Base-by-base conservation (phyloP, 2,888 invertebrate genomes). In the Anoplius nigerrimus region DNA sequence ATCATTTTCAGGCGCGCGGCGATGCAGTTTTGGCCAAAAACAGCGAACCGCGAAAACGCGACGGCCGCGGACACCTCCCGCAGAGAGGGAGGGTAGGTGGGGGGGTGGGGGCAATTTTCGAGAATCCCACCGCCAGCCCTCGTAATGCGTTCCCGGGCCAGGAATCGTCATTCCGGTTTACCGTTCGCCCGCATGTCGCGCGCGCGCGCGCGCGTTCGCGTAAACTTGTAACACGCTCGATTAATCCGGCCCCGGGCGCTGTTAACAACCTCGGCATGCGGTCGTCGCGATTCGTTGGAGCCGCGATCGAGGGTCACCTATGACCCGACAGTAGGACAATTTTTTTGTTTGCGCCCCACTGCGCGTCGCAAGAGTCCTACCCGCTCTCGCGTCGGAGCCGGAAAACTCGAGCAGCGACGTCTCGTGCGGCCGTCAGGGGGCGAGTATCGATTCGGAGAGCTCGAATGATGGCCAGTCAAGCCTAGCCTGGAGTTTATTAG, bases 171-270 rank as follows among this genome's bases (percentile, higher is more conserved):
- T 70, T 73, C 58, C 67, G 73, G 70, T 74, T 58, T 61, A 21
- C 54, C 59, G 63, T 75, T 59, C 70, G 68, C 64, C 55, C 71
- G 67, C 34, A 11, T 34, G 34, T 34, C 34, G 34, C 34, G 34
- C 34, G n/a, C n/a, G n/a, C n/a, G n/a, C n/a, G n/a, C 24, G 24
- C 24, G 24, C 24, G 24, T 24, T 56, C 73, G 67, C 75, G 75
- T 73, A 78, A 78, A 78, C 78, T 69, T 55, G 78, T 75, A 69
- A 78, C 73, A 75, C 78, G 78, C 78, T 78, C 78, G 77, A 78
- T 78, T 78, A 78, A 78, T 73, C 69, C 75, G 66, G 65, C 59
- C 59, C 55, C 51, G 66, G 48, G 51, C 51, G 66, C 69, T 71
- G 77, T 78, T 78, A 78, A 75, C 77, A 78, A 73, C 69, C 71